Percentiles rank a stretch among this genome's conserved stretches.
phyloP scores from a whole-genome alignment of 37 sponge, comb jelly and placozoan species.

The Geodia barretti region DNA sequence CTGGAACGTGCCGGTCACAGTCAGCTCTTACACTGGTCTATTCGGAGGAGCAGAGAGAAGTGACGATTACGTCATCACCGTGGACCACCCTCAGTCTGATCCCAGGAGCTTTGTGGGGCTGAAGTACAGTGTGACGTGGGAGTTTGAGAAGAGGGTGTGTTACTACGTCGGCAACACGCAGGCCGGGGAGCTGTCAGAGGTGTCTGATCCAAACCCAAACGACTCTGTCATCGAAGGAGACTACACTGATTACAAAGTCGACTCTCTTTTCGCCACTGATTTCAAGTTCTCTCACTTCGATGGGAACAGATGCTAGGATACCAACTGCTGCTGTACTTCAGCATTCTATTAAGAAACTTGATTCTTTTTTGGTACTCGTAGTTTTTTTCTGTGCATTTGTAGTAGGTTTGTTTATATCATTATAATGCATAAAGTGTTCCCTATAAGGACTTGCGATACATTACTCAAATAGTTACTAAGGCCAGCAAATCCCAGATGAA shows the following conservation, averaged over 20 bases:
- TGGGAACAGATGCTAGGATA: neutral
- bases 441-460: no score
- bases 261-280: conserved; percentile 8
- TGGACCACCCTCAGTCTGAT: conserved; percentile 7
- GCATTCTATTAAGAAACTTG: no score
- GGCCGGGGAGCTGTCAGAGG: neutral
- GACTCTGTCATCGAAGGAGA: conserved; percentile 31
- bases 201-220: no score
- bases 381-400: no score
- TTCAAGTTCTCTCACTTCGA: conserved; percentile 17
- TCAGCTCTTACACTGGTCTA: no score
- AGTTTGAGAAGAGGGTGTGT: neutral
- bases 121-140: conserved; percentile 9
- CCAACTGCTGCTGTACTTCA: no score
- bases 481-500: no score
- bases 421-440: no score
- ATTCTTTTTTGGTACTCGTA: no score
- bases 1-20: conserved; percentile 68
- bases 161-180: conserved; percentile 19
- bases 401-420: no score
- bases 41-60: no score
- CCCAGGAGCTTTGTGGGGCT: conserved; percentile 6
- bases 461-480: no score
- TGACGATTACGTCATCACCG: conserved; percentile 13
- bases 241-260: conserved; percentile 22